Evolutionary conservation across 2,797 vertebrate species (phyloP).

Genomic region (Gadopsis marmoratus): DNA sequence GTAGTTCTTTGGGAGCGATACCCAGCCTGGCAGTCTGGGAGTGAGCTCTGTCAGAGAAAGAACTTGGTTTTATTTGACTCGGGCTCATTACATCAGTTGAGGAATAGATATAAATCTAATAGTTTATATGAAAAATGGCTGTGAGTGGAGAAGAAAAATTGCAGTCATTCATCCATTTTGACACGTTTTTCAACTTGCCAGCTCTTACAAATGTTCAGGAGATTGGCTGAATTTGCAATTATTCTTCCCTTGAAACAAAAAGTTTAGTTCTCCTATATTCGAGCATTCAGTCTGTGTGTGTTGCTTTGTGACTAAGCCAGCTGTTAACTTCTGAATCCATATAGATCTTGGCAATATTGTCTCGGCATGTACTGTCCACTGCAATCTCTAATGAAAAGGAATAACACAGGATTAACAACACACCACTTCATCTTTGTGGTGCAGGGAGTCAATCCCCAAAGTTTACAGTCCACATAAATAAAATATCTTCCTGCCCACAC

Average conservation of each 20-base stretch:
- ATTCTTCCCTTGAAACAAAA: background rate
- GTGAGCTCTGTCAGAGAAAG: background rate
- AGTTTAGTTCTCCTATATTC: slow-evolving; percentile 4
- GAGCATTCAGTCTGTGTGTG: slow-evolving; percentile 8
- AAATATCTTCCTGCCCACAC: slow-evolving; percentile 22
- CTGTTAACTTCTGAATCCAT: slow-evolving; percentile 13
- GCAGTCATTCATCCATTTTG: background rate
- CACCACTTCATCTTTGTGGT: slow-evolving; percentile 16
- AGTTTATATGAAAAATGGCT: background rate
- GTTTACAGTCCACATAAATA: slow-evolving; percentile 38
- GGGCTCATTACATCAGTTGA: background rate
- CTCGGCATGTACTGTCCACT: background rate
- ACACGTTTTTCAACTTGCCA: background rate
- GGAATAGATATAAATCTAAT: background rate
- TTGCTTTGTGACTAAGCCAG: slow-evolving; percentile 18
- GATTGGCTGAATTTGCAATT: slow-evolving; percentile 2
- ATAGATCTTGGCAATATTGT: slow-evolving; percentile 13
- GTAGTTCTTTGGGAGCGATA: slow-evolving; percentile 1
- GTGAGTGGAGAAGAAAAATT: background rate
- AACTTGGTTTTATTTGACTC: background rate
- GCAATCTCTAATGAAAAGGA: slow-evolving; percentile 25
- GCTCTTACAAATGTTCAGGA: background rate
- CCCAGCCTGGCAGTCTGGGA: background rate
- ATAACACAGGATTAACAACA: slow-evolving; percentile 26
- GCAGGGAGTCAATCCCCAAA: slow-evolving; percentile 14